Conservation (phyloP, 2,113 vertebrate genomes). For the Zapornia atra region DNA sequence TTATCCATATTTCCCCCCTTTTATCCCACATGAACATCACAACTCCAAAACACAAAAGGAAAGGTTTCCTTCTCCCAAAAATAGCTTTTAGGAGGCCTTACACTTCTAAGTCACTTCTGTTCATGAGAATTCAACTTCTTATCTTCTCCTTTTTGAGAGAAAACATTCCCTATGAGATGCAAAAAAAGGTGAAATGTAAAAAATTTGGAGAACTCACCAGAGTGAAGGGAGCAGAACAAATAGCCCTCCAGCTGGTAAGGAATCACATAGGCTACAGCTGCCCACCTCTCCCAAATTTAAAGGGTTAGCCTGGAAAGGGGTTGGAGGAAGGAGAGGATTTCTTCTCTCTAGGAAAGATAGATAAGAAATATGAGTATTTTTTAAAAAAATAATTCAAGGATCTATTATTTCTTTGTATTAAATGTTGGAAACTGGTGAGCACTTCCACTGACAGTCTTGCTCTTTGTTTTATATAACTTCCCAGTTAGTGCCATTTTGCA, state of each 20-base stretch:
- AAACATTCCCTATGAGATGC: neutral
- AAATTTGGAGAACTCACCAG: neutral
- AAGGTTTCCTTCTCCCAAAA: neutral
- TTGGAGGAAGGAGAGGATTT: neutral
- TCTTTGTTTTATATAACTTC: neutral
- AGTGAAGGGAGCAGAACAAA: neutral
- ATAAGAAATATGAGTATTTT: neutral
- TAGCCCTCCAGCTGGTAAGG: neutral
- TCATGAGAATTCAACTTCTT: neutral
- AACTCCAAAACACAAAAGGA: neutral
- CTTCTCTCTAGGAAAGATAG: neutral
- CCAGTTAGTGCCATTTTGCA: neutral
- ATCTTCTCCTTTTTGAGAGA: neutral
- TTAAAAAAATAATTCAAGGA: neutral
- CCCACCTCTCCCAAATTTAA: neutral
- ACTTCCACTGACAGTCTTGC: neutral
- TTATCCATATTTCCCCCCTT: neutral
- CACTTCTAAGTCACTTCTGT: neutral
- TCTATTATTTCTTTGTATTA: neutral
- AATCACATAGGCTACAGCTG: fast-evolving
- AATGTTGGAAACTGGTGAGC: neutral
- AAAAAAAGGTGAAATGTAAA: neutral
- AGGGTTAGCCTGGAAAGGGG: neutral
- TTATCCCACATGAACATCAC: neutral
- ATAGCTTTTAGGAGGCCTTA: neutral